These are phyloP conservation scores for Aricia artaxerxes DNA, from an alignment of 2,888 invertebrate species.

Conservation along the genomic window DNA sequence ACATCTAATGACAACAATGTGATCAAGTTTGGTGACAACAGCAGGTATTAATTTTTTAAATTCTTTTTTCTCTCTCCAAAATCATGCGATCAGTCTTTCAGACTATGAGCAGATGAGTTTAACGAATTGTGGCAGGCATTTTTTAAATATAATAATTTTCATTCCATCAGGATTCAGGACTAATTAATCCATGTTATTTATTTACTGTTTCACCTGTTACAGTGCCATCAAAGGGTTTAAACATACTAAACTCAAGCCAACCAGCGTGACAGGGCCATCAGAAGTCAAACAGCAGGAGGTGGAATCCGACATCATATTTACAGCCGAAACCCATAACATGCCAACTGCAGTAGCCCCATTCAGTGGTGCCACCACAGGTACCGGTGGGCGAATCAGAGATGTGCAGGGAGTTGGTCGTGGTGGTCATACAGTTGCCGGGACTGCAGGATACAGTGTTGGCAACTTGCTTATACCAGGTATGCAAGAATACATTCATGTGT, in stretches of 20 bases:
- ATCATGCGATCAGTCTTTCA: no score
- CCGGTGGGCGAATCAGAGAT: constrained; percentile 96
- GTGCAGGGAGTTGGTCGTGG: constrained; percentile 97
- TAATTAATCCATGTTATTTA: not conserved
- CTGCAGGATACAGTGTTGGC: constrained; percentile 98
- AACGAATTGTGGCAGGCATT: not conserved
- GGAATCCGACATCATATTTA: constrained; percentile 95
- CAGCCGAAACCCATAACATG: constrained; percentile 99
- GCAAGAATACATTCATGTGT: constrained; percentile 19
- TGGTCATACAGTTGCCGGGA: constrained; percentile 95
- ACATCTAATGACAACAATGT: constrained; percentile 95
- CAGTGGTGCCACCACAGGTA: constrained; percentile 98
- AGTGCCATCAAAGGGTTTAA: constrained; percentile 93
- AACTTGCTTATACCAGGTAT: constrained; percentile 93
- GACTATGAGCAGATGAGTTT: no score
- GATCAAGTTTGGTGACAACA: constrained; percentile 98
- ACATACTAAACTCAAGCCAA: constrained; percentile 85
- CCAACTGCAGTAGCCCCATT: constrained; percentile 98
- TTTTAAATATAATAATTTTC: not conserved
- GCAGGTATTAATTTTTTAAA: constrained; percentile 81
- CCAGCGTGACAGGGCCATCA: constrained; percentile 79
- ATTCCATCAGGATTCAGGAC: no score
- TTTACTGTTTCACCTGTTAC: constrained; percentile 45
- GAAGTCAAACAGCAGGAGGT: constrained; percentile 80
- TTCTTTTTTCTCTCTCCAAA: no score